These are phyloP conservation scores for Heterotis niloticus DNA, from an alignment of 2,113 vertebrate genomes.

Conservation along the genomic window DNA sequence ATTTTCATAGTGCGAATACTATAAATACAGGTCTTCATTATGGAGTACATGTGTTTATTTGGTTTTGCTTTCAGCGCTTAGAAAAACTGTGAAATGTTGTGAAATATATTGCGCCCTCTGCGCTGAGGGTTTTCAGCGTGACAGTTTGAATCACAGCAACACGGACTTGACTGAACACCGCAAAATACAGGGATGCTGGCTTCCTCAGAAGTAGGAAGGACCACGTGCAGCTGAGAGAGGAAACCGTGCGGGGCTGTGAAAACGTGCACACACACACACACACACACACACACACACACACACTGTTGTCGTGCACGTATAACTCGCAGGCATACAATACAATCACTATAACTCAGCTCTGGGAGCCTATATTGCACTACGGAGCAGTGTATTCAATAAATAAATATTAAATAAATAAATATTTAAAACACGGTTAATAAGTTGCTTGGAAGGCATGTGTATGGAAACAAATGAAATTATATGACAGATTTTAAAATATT, in stretches of 20 bases:
- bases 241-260: background rate
- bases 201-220: background rate
- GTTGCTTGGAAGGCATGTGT: too few relatives aligned
- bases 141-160: conserved; percentile 2
- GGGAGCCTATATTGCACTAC: too few relatives aligned
- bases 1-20: background rate
- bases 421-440: too few relatives aligned
- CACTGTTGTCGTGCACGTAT: too few relatives aligned
- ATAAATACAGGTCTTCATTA: background rate
- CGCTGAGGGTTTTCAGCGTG: background rate
- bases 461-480: too few relatives aligned
- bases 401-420: too few relatives aligned
- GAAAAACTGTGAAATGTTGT: background rate
- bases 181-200: background rate
- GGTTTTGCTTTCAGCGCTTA: background rate
- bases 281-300: background rate
- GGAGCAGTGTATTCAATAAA: too few relatives aligned
- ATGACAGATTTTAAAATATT: too few relatives aligned
- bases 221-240: background rate
- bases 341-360: too few relatives aligned
- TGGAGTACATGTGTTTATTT: background rate
- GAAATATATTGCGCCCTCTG: background rate
- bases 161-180: background rate
- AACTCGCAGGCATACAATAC: too few relatives aligned
- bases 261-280: background rate